A percentile compares a stretch with the other conserved stretches of the same genome.
Conservation (phyloP, 2,797 vertebrate genomes). For the Danionella dracula region DNA sequence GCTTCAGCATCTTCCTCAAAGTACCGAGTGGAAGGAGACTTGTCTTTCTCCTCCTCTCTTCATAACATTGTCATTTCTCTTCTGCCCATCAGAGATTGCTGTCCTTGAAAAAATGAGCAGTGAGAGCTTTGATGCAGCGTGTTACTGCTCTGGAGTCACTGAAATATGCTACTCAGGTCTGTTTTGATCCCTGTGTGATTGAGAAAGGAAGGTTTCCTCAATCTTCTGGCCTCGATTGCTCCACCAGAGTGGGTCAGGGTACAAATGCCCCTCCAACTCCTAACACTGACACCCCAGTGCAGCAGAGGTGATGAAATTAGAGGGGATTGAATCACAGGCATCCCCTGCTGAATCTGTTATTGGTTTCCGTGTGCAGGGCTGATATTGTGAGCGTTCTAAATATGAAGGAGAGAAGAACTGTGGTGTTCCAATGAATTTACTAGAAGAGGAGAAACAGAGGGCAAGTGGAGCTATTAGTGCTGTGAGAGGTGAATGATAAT, state of each 20-base stretch:
- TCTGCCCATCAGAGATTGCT: conserved; percentile 4
- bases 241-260: conserved; percentile 35
- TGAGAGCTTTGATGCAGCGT: conserved; percentile 24
- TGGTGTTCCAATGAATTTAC: not conserved
- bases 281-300: conserved; percentile 42
- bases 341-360: conserved; percentile 40
- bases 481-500: not conserved
- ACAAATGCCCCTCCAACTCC: conserved; percentile 27
- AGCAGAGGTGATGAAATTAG: conserved; percentile 56
- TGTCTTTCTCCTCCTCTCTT: not conserved
- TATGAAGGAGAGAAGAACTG: conserved; percentile 20
- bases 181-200: conserved; percentile 15
- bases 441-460: conserved; percentile 6
- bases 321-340: conserved; percentile 41
- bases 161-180: conserved; percentile 15
- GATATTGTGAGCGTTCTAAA: conserved; percentile 37
- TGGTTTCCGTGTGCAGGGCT: conserved; percentile 31
- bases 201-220: conserved; percentile 17
- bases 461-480: not conserved
- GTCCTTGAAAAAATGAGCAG: conserved; percentile 34
- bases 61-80: conserved; percentile 21
- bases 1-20: not conserved
- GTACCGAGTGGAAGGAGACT: not conserved
- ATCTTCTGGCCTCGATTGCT: conserved; percentile 19
- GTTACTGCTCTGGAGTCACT: conserved; percentile 43